A percentile compares a stretch with the other conserved stretches of the same genome.
phyloP scores from a whole-genome alignment of 2,888 invertebrate species.

The Lordiphosa andalusiaca region DNA sequence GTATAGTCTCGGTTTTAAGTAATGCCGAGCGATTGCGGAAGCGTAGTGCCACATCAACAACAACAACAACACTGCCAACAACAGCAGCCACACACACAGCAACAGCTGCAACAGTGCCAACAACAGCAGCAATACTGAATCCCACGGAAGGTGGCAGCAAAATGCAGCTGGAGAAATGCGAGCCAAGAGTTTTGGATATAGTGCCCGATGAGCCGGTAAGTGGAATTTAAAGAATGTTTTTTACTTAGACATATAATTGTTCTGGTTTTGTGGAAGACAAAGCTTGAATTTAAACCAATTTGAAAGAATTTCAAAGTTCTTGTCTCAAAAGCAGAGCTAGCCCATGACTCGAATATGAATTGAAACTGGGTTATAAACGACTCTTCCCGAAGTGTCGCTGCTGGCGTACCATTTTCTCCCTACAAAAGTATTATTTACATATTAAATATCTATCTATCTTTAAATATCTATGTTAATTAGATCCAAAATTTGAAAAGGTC shows the following conservation, averaged over 20 bases:
- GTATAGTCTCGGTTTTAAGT: conserved; percentile 58
- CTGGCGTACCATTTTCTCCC: too few relatives aligned
- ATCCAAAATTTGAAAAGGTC: too few relatives aligned
- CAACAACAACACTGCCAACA: conserved; percentile 20
- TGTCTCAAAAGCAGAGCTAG: too few relatives aligned
- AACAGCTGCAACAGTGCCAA: conserved; percentile 20
- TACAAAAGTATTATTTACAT: too few relatives aligned
- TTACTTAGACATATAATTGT: neutral
- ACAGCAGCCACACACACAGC: conserved; percentile 20
- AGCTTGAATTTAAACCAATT: too few relatives aligned
- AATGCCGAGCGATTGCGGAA: conserved; percentile 45
- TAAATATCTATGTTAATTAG: too few relatives aligned
- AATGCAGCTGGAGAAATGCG: conserved; percentile 71
- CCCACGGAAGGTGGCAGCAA: conserved; percentile 29
- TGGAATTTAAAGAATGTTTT: conserved; percentile 10
- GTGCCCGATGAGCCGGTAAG: conserved; percentile 80
- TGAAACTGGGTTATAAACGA: too few relatives aligned
- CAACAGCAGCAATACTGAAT: conserved; percentile 14
- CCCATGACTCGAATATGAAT: too few relatives aligned
- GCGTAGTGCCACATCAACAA: conserved; percentile 57
- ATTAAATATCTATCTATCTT: too few relatives aligned
- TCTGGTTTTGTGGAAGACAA: too few relatives aligned
- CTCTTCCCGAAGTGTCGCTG: too few relatives aligned
- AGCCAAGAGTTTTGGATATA: conserved; percentile 78
- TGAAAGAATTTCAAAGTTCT: too few relatives aligned